phyloP scores from a whole-genome alignment of 2,888 invertebrate species.

The Suillia variegata region DNA sequence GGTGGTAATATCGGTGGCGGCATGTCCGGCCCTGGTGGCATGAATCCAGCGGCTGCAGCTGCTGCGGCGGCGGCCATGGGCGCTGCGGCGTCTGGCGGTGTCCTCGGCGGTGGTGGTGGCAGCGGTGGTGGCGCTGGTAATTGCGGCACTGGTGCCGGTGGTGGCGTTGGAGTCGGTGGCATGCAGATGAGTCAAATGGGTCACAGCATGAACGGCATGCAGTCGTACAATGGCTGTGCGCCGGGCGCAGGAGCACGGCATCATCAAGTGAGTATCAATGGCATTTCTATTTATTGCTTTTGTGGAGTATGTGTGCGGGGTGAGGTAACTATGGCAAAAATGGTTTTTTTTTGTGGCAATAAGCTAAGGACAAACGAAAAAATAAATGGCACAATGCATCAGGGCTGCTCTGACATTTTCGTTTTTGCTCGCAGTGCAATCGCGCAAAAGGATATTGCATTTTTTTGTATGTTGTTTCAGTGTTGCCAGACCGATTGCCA shows the following conservation, averaged over 20 bases:
- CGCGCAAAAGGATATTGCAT: background rate
- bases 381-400: too few relatives aligned
- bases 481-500: background rate
- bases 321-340: too few relatives aligned
- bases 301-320: background rate
- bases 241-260: conserved; percentile 51
- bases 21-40: conserved; percentile 44
- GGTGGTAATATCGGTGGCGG: conserved; percentile 43
- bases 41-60: conserved; percentile 43
- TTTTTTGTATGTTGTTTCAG: conserved; percentile 9
- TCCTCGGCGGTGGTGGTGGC: conserved; percentile 22
- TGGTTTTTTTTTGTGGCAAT: too few relatives aligned
- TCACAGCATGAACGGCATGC: conserved; percentile 56
- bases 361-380: too few relatives aligned
- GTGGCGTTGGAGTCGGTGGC: conserved; percentile 38
- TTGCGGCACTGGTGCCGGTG: conserved; percentile 31
- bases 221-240: conserved; percentile 43
- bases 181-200: conserved; percentile 58
- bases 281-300: conserved; percentile 6
- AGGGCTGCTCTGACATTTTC: too few relatives aligned
- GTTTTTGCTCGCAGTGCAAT: too few relatives aligned
- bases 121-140: conserved; percentile 37
- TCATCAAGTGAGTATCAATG: conserved; percentile 58
- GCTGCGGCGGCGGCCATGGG: conserved; percentile 62
- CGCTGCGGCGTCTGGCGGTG: conserved; percentile 20